These are phyloP conservation scores for Zele albiditarsus DNA, from an alignment of 2,888 invertebrate genomes.

Conservation along the genomic window DNA sequence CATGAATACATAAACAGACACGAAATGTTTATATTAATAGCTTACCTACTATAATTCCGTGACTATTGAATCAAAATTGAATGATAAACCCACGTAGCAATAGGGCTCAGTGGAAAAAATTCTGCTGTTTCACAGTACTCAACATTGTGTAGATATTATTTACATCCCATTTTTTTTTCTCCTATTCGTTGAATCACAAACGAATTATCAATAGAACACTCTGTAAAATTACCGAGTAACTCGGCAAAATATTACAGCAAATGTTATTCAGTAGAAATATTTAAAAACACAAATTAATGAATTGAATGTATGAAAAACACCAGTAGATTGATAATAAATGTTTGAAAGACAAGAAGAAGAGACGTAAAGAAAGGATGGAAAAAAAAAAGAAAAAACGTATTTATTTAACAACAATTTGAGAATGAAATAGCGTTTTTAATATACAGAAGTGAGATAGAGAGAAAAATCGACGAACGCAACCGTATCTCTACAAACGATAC, in stretches of 20 bases:
- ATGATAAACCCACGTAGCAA: no score
- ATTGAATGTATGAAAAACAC: no score
- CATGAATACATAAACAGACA: no score
- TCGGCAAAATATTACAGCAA: no score
- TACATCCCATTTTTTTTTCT: neutral
- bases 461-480: conserved; percentile 25
- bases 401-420: no score
- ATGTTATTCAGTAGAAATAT: no score
- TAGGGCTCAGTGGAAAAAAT: neutral
- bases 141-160: neutral
- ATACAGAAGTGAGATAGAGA: conserved; percentile 14
- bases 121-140: neutral
- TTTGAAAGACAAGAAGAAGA: neutral
- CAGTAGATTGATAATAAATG: no score
- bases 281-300: no score
- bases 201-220: neutral
- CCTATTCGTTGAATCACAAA: neutral
- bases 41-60: neutral
- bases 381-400: neutral
- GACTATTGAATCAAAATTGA: no score
- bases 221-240: neutral
- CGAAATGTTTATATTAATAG: no score
- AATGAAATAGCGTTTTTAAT: neutral
- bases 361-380: neutral
- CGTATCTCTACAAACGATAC: conserved; percentile 32